A percentile compares a stretch with the other conserved stretches of the same genome.
These are phyloP conservation scores for Rhynchonycteris naso DNA, from an alignment of 2,797 vertebrate species.

Conservation along the genomic window DNA sequence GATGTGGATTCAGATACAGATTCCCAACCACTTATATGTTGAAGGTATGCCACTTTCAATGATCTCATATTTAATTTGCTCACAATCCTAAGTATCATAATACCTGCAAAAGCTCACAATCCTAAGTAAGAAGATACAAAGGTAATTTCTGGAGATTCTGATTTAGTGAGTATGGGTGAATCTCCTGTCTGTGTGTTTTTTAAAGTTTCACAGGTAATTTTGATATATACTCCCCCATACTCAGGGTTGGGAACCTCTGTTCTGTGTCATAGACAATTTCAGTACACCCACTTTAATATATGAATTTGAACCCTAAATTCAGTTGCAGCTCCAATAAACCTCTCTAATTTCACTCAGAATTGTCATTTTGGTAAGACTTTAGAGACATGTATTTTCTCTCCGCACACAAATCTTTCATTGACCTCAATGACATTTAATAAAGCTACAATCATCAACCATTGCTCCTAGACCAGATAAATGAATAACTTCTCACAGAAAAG, in stretches of 20 bases:
- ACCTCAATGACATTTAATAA: constrained; percentile 69
- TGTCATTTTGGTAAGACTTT: constrained; percentile 51
- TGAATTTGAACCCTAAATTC: constrained; percentile 42
- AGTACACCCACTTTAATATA: constrained; percentile 35
- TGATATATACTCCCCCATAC: background rate
- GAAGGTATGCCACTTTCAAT: background rate
- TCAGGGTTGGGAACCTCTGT: background rate
- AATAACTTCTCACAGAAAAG: background rate
- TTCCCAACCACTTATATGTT: background rate
- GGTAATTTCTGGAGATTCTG: background rate
- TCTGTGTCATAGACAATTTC: background rate
- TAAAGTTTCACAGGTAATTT: constrained; percentile 18
- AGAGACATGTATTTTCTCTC: constrained; percentile 51
- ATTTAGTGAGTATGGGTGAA: background rate
- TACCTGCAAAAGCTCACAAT: background rate
- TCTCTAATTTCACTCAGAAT: constrained; percentile 49
- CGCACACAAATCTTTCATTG: constrained; percentile 53
- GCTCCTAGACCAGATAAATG: constrained; percentile 51
- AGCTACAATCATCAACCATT: constrained; percentile 43
- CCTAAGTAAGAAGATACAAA: too few species aligned
- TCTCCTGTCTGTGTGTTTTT: background rate
- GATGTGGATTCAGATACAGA: background rate
- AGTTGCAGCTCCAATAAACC: constrained; percentile 22
- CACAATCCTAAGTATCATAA: background rate
- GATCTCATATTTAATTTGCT: background rate